phyloP scores from a whole-genome alignment of 2,113 vertebrate species.

The Pavo muticus region DNA sequence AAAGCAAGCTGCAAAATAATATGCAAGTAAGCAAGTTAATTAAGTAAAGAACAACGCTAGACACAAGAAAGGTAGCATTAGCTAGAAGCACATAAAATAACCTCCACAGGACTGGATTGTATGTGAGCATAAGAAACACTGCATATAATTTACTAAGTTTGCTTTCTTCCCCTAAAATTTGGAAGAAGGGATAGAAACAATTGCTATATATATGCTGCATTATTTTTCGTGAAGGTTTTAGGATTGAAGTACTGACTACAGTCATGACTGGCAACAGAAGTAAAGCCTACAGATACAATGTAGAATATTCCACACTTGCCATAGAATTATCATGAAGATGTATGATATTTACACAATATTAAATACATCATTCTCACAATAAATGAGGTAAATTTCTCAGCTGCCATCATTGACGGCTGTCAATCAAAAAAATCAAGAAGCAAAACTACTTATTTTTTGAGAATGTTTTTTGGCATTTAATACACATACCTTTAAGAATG shows the following conservation, averaged over 20 bases:
- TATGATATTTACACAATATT: background rate
- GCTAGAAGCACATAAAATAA: background rate
- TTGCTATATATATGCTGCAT: background rate
- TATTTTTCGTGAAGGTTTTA: background rate
- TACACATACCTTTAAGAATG: background rate
- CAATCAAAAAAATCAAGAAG: background rate
- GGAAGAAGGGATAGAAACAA: background rate
- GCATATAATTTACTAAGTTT: background rate
- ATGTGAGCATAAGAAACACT: background rate
- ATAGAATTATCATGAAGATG: slow-evolving; percentile 1
- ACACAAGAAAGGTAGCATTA: background rate
- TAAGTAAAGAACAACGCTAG: background rate
- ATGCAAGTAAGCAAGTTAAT: background rate
- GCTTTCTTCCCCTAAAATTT: background rate
- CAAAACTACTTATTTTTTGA: background rate
- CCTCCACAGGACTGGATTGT: background rate
- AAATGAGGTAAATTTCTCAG: background rate
- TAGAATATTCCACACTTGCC: background rate
- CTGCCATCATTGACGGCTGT: background rate
- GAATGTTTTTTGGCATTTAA: background rate
- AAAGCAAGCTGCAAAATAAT: background rate
- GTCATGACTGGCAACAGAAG: background rate
- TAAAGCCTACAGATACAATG: background rate
- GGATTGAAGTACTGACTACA: background rate
- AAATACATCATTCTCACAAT: background rate